A percentile compares a stretch with the other conserved stretches of the same genome.
phyloP scores from a whole-genome alignment of 2,888 invertebrate species.

The Bombylius major region DNA sequence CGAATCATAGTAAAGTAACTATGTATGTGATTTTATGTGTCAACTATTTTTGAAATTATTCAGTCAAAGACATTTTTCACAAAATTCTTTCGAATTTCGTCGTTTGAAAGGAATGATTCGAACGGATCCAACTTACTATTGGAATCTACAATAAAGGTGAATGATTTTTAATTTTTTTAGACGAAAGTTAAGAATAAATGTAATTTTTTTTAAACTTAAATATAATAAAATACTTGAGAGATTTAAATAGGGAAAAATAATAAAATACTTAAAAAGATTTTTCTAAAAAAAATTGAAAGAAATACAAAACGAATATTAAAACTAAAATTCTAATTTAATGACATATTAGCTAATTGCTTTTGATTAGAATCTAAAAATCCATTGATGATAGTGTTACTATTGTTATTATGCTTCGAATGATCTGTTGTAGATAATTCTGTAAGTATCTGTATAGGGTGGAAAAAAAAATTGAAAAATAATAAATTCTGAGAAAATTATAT shows the following conservation, averaged over 20 bases:
- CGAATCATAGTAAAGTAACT: no score
- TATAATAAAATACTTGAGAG: neutral
- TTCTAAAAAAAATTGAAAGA: conserved; percentile 10
- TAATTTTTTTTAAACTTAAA: neutral
- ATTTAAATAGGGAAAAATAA: conserved; percentile 8
- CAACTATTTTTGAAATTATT: no score
- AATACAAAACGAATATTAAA: conserved; percentile 1
- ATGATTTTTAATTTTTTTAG: no score
- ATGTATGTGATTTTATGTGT: no score
- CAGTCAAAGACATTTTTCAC: no score
- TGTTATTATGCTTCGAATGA: conserved; percentile 15
- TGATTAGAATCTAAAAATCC: conserved; percentile 17
- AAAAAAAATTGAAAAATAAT: conserved; percentile 18
- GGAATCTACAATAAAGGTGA: no score
- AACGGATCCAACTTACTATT: no score
- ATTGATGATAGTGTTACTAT: conserved; percentile 19
- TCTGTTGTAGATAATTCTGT: conserved; percentile 29
- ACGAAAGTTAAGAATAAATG: no score
- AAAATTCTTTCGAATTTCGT: no score
- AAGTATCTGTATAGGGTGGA: conserved; percentile 32
- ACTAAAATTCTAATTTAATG: conserved; percentile 16
- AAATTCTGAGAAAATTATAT: neutral
- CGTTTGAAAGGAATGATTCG: no score
- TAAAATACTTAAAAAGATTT: no score
- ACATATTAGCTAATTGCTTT: conserved; percentile 15